Base-by-base conservation (phyloP, 2,113 vertebrate genomes). In the Condylura cristata region DNA sequence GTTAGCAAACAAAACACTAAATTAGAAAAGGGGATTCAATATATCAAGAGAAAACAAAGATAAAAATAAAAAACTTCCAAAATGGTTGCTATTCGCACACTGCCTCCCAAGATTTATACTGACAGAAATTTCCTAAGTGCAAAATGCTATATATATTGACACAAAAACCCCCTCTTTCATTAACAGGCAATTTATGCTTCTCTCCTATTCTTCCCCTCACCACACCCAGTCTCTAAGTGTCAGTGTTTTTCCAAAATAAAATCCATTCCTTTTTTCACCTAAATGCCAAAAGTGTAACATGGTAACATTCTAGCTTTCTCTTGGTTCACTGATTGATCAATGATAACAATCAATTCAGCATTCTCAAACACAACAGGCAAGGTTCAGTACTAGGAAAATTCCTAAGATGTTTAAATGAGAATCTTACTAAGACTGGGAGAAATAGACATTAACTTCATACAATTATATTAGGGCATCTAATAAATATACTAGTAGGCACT, bases 401-500 rank as follows among this genome's bases (percentile, higher is more conserved):
- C 63, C 89, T 91, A 34, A 85, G 65, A 63, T 34, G 18, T 56
- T 6, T 85, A 51, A 1, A 0, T 39, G 11, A 34, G 24, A 26
- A 37, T 66, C 48, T 75, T 75, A 89, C 17, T 78, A 79, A 93
- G 60, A n/a, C 14, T 30, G 10, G 39, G 79, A 80, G 41, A 89
- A 74, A 93, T 80, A 51, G 34, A 11, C 30, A 56, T 80, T 85
- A 72, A 72, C 34, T 46, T 53, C 44, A 90, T 53, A 53, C 10
- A 79, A 79, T 74, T 63, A 85, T 20, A 48, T 61, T 68, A 94
- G 34, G 24, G 80, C 34, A 74, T 65, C 39, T 93, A 85, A 92
- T 80, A 95, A 85, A 92, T 80, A 95, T 51, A 90, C 84, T 85
- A 85, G 26, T 75, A 88, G 80, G 58, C 41, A 86, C 60, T 80